A percentile compares a stretch with the other conserved stretches of the same genome.
phyloP scores from a whole-genome alignment of 37 sponge, comb jelly and placozoan species.

The Halisarca cf. caerulea region DNA sequence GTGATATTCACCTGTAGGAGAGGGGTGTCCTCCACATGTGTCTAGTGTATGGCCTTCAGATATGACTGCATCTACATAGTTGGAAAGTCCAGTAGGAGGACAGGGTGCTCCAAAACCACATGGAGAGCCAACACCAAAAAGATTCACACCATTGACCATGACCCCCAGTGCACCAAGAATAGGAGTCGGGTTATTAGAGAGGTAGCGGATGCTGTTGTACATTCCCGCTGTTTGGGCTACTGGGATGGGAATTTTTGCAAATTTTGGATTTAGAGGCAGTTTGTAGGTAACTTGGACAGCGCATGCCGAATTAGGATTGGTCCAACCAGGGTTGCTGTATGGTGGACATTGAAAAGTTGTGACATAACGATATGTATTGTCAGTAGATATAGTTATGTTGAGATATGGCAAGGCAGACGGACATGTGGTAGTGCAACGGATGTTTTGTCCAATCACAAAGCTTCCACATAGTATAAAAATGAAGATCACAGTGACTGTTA shows the following conservation, averaged over 20 bases:
- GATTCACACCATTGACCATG: slow-evolving; percentile 51
- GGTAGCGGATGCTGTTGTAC: slow-evolving; percentile 50
- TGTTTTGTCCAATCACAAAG: too few relatives aligned
- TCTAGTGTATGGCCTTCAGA: slow-evolving; percentile 75
- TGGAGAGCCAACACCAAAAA: slow-evolving; percentile 74
- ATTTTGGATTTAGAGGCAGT: slow-evolving; percentile 38
- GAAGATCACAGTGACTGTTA: too few relatives aligned
- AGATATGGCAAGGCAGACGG: slow-evolving; percentile 7
- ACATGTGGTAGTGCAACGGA: too few relatives aligned
- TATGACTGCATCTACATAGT: slow-evolving; percentile 71
- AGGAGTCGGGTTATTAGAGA: slow-evolving; percentile 62
- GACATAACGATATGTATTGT: background rate
- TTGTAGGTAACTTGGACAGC: slow-evolving; percentile 10
- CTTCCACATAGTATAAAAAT: too few relatives aligned
- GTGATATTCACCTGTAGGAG: slow-evolving; percentile 51
- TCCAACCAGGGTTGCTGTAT: slow-evolving; percentile 64
- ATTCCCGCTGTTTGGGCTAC: slow-evolving; percentile 33
- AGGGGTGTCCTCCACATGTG: slow-evolving; percentile 64
- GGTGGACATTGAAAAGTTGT: slow-evolving; percentile 50
- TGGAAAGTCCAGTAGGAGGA: slow-evolving; percentile 52
- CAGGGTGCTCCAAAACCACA: slow-evolving; percentile 69
- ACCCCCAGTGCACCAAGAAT: slow-evolving; percentile 64
- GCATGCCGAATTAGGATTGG: slow-evolving; percentile 54
- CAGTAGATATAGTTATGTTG: slow-evolving; percentile 22
- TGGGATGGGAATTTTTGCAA: slow-evolving; percentile 47